Base-by-base conservation (phyloP, 2,113 vertebrate species). In the Heloderma charlesbogerti region DNA sequence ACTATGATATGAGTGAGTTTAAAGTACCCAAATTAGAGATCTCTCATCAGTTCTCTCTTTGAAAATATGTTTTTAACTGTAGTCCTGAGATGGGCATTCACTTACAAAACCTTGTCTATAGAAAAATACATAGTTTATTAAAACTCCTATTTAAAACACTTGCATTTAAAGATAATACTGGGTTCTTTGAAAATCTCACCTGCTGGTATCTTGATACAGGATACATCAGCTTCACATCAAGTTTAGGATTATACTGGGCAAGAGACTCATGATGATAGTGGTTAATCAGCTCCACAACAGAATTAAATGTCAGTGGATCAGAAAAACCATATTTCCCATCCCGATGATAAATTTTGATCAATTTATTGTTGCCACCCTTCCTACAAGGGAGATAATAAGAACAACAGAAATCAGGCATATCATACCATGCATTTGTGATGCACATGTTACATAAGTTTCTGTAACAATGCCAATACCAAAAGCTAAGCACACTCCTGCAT, bases 301-400 rank as follows among this genome's bases (percentile, higher is more conserved):
- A 99, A 71, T 95, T 97, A 96, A 99, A 99, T 0, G 98, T 99
- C 93, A 99, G 97, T 0, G 99, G 99, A 90, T 99, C 99, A 54
- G 99, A 99, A 96, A 99, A 99, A 92, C 99, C 99, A 0, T 99
- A 99, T 93, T 98, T 98, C 45, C 98, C 98, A 84, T 99, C 99
- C 6, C 96, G 97, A 93, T 99, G 98, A 94, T 99, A 99, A 94
- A 99, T 99, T 97, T 99, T 99, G 92, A 99, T 99, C 95, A 99
- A 96, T 72, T 99, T 99, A 97, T 99, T 99, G 97, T 98, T 98
- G 86, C 98, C 98, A 75, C 99, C 99, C 96, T 99, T 99, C 98
- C 99, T 99, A 96, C 88, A 96, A 97, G 95, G 86, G 43, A 77
- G 34, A 74, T n/a, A 87, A 93, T 2, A 66, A 27, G 90, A 92